A percentile compares a stretch with the other conserved stretches of the same genome.
Evolutionary conservation across 2,797 vertebrate species (phyloP).

Genomic region (Diglossa cyanea): DNA sequence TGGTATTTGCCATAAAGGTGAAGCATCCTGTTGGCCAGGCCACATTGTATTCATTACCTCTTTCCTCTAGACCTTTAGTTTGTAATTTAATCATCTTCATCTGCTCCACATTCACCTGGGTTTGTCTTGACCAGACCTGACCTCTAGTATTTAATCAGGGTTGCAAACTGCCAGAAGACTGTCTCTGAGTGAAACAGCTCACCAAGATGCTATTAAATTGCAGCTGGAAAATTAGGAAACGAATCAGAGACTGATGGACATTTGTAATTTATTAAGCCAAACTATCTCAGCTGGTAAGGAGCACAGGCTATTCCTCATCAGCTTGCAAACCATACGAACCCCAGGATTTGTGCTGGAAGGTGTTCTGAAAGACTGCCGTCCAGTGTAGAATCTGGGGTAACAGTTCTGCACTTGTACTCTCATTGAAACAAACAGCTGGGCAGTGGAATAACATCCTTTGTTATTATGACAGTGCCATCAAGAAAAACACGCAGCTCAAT

Average conservation of each 20-base stretch:
- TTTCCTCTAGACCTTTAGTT: background rate
- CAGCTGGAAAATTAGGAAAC: constrained; percentile 8
- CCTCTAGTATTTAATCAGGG: background rate
- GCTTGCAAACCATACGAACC: background rate
- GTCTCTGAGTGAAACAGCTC: background rate
- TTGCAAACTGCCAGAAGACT: background rate
- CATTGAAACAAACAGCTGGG: background rate
- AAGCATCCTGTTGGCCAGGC: background rate
- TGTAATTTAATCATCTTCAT: background rate
- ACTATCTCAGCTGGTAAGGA: background rate
- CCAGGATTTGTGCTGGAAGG: background rate
- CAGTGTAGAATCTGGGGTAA: background rate
- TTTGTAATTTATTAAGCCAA: constrained; percentile 24
- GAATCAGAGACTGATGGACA: background rate
- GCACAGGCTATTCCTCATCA: background rate
- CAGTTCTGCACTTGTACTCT: background rate
- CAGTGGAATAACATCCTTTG: background rate
- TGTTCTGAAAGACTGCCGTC: background rate
- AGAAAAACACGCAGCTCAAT: background rate
- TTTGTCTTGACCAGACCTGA: background rate
- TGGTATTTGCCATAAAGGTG: background rate
- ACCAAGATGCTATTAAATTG: constrained; percentile 1
- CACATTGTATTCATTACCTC: background rate
- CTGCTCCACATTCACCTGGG: background rate
- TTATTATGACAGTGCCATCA: background rate